Conservation (phyloP, 2,888 invertebrate species). For the Watsonalla cultraria region DNA sequence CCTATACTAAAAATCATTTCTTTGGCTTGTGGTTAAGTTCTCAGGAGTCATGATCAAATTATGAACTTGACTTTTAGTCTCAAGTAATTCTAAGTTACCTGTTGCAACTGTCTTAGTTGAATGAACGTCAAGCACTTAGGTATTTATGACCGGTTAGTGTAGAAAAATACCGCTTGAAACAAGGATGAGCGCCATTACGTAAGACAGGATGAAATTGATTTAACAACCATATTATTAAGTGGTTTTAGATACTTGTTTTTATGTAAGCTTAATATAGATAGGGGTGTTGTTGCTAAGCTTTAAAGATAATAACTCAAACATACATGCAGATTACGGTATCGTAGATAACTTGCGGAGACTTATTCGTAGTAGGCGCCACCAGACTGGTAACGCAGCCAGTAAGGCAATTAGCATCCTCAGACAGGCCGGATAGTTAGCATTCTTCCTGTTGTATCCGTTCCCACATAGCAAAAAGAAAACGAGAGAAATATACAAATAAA, state of each 20-base stretch:
- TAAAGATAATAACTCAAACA: neutral
- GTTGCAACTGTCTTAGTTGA: no score
- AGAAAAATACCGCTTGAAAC: no score
- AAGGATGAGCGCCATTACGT: no score
- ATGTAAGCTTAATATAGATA: neutral
- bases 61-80: no score
- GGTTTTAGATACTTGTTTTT: neutral
- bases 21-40: no score
- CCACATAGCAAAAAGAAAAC: slow-evolving; percentile 39
- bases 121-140: no score
- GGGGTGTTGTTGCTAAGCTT: neutral
- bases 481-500: slow-evolving; percentile 33
- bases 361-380: slow-evolving; percentile 37
- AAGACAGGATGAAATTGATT: no score
- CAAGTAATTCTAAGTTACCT: no score
- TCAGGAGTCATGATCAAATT: no score
- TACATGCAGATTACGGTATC: neutral
- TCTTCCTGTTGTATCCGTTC: slow-evolving; percentile 53
- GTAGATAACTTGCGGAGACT: slow-evolving; percentile 2
- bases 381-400: slow-evolving; percentile 40
- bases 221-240: neutral
- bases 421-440: slow-evolving; percentile 57
- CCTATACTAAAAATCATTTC: no score
- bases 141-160: no score
- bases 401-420: slow-evolving; percentile 59